Evolutionary conservation across 2,113 vertebrate genomes (phyloP).

Genomic region (Crotalus viridis): DNA sequence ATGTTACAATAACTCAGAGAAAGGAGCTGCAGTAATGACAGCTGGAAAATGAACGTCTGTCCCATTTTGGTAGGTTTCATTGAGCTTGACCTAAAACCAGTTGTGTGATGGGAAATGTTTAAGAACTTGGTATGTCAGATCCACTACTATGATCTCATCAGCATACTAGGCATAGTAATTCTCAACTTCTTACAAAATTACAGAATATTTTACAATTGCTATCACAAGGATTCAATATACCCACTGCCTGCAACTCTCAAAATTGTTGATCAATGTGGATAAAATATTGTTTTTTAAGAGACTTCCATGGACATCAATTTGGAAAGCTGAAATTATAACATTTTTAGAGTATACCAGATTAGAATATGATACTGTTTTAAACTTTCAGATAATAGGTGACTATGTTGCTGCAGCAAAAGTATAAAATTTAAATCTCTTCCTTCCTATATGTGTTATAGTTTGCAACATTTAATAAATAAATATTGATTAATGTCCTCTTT

Average conservation of each 20-base stretch:
- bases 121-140: neutral
- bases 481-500: neutral
- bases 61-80: neutral
- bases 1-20: neutral
- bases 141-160: neutral
- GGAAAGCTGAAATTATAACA: neutral
- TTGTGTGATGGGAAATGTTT: neutral
- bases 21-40: neutral
- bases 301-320: neutral
- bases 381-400: neutral
- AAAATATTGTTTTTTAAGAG: neutral
- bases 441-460: conserved; percentile 6
- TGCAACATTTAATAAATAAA: conserved; percentile 1
- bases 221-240: neutral
- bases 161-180: neutral
- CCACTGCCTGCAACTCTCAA: neutral
- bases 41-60: neutral
- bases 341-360: neutral
- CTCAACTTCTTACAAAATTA: neutral
- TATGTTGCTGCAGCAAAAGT: neutral
- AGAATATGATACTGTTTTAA: neutral
- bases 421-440: neutral
- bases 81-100: neutral
- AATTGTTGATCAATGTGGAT: neutral
- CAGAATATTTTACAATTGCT: neutral